These are phyloP conservation scores for Alcis repandata DNA, from an alignment of 2,888 invertebrate genomes.

Conservation along the genomic window DNA sequence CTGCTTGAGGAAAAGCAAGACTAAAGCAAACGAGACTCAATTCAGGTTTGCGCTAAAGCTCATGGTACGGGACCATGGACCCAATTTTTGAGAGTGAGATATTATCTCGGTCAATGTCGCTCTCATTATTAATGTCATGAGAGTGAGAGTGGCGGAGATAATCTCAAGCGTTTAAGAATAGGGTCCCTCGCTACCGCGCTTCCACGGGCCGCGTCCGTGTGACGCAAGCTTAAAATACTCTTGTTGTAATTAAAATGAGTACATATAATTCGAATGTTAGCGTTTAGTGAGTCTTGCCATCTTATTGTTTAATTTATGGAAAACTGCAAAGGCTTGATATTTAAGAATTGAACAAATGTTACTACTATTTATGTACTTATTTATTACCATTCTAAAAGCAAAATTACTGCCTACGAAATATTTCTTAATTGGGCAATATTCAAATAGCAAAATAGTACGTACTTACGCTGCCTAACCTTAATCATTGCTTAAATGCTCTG, in stretches of 20 bases:
- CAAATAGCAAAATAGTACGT: background rate
- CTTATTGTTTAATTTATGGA: slow-evolving; percentile 70
- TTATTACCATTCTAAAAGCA: background rate
- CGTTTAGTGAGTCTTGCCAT: slow-evolving; percentile 85
- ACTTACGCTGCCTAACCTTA: too few species aligned
- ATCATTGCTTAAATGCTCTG: too few species aligned
- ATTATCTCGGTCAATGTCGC: too few species aligned
- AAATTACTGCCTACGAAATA: background rate
- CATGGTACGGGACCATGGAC: too few species aligned
- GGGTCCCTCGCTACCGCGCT: too few species aligned
- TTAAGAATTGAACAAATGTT: slow-evolving; percentile 28
- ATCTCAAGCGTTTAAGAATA: too few species aligned
- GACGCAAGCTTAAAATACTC: background rate
- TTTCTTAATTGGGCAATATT: background rate
- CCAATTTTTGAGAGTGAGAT: too few species aligned
- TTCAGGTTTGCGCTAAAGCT: too few species aligned
- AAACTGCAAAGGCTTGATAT: slow-evolving; percentile 64
- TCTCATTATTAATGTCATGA: too few species aligned
- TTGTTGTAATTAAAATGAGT: slow-evolving; percentile 33
- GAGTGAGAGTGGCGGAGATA: too few species aligned
- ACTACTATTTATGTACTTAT: background rate
- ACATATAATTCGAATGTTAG: slow-evolving; percentile 76
- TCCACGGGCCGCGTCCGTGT: background rate
- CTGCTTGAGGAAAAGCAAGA: too few species aligned
- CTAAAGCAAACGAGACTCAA: too few species aligned